Evolutionary conservation across 2,888 invertebrate species (phyloP), one percentile per base, ranked within the genome.

Genomic region (Macaria liturata): DNA sequence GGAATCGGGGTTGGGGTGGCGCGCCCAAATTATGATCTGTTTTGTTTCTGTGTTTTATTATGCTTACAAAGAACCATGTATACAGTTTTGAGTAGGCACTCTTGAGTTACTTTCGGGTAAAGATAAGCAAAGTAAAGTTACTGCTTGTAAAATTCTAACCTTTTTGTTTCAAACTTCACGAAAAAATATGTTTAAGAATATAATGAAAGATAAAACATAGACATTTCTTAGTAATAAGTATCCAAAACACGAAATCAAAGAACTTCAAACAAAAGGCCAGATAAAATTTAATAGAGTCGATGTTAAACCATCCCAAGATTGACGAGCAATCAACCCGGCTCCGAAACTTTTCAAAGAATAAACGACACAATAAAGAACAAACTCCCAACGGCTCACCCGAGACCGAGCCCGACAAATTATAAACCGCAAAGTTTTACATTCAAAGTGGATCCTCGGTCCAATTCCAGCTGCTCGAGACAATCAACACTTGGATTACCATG

Each of bases 401-500:
- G 61, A 66, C 59, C 51, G 39, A 45, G 51, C 50, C 32, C 54
- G 48, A 60, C 64, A 63, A 64, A 67, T 65, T 64, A 66, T 63
- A 68, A 66, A 57, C 64, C 63, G 54, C 64, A 58, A 65, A 66
- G 64, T 68, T 68, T 67, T 63, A 66, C 64, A 66, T 68, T 66
- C 63, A 61, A 61, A 64, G 62, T 57, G 67, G 59, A 61, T 59
- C 50, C 54, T 56, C 59, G 56, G 60, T 52, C 57, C 67, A 58
- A 65, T 67, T 65, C 54, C 62, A 59, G 57, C 62, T 59, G 56
- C 58, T 63, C 63, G 46, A 66, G 64, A 66, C 67, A 68, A 68
- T 68, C 67, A 66, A 66, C 67, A 61, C 62, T 57, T 55, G 64
- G 67, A 68, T 68, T 64, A 68, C 66, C 62, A 60, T 64, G 67